Evolutionary conservation across 2,797 vertebrate species (phyloP), one percentile per base, ranked within the genome.

Genomic region (Vespertilio murinus): DNA sequence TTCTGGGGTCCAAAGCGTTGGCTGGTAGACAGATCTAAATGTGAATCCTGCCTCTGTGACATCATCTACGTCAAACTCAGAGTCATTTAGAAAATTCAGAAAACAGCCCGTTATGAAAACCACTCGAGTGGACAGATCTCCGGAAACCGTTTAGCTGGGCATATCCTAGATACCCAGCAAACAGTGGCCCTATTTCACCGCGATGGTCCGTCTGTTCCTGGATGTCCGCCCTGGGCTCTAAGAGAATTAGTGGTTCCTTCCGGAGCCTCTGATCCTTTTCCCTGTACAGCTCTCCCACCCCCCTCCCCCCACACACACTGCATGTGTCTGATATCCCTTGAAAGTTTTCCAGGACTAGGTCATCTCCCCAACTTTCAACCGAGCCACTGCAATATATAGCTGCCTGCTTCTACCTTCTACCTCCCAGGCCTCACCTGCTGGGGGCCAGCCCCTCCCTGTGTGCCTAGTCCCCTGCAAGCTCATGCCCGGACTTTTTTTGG

Each of bases 301-400:
- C 25, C 59, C 14, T 14, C 14, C 10, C 35, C 17, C 8, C 23
- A 4, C 14, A 17, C 70, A 45, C 35, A 42, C 64, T 8, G 38
- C 86, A 59, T 16, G 74, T 71, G 88, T 94, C 25, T 79, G 69
- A 83, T 92, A 85, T 0, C 40, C 65, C 83, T 85, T 92, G 54
- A 94, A 95, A 94, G 91, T 93, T 95, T 94, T 84, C 70, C 89
- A 92, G 88, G 83, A 91, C 78, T 83, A 64, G 92, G 88, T 96
- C 95, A 94, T 90, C 86, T 93, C 79, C 75, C 92, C 70, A 92
- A 69, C 94, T 97, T 95, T 88, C 83, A 96, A 42, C 38, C 5
- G 8, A 84, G 85, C 74, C 71, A 69, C 61, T 33, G 75, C 20
- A 81, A 54, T 42, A 90, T n/a, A 90, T 6, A 91, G 86, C 42